A percentile compares a stretch with the other conserved stretches of the same genome.
phyloP scores from a whole-genome alignment of 30 jellyfish, hydroid and myxozoan genomes.

The Pelagia noctiluca region DNA sequence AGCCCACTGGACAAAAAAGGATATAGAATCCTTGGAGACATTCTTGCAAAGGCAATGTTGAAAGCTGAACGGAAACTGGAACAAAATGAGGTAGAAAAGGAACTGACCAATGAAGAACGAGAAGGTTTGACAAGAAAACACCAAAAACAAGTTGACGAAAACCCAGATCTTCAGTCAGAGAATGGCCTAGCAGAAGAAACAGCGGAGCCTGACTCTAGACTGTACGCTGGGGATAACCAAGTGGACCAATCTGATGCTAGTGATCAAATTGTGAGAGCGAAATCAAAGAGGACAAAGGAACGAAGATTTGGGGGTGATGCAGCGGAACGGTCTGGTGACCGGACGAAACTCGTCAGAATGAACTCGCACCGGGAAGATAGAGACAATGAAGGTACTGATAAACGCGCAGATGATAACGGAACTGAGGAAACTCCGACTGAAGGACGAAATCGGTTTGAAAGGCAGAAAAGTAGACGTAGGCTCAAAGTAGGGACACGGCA shows the following conservation, averaged over 20 bases:
- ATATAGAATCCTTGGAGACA: constrained; percentile 64
- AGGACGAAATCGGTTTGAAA: background rate
- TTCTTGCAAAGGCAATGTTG: constrained; percentile 76
- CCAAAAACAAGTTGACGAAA: background rate
- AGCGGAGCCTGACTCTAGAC: constrained; percentile 10
- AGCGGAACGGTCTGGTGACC: background rate
- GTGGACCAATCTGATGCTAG: background rate
- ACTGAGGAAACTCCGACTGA: background rate
- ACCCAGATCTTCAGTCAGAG: constrained; percentile 31
- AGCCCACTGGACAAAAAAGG: constrained; percentile 42
- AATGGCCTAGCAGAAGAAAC: constrained; percentile 5
- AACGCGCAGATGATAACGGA: background rate
- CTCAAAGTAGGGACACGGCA: background rate
- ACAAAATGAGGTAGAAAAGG: background rate
- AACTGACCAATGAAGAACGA: background rate
- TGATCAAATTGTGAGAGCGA: background rate
- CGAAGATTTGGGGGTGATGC: background rate
- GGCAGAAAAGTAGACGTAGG: background rate
- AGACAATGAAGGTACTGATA: background rate
- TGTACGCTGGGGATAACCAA: background rate
- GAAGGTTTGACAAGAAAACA: constrained; percentile 5
- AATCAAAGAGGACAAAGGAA: background rate
- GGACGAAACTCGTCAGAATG: background rate
- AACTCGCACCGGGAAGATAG: background rate
- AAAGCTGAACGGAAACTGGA: constrained; percentile 68